Conservation (phyloP, 1,140 invertebrate species). For the Cotesia chilonis region DNA sequence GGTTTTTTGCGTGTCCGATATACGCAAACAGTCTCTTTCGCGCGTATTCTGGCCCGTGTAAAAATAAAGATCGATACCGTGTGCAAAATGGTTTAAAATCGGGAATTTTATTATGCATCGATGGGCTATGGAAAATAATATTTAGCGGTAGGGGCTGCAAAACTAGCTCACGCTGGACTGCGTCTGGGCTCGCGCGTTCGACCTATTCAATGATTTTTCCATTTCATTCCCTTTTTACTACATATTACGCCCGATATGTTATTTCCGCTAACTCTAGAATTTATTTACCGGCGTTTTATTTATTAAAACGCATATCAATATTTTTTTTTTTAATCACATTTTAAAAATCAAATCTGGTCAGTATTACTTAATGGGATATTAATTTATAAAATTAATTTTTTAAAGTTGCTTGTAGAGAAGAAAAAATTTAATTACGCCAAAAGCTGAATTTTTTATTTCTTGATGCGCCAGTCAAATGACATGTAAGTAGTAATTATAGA, state of each 20-base stretch:
- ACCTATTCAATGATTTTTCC: constrained; percentile 11
- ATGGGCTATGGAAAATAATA: background rate
- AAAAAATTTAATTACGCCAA: no score
- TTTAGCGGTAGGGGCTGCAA: background rate
- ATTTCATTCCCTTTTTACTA: constrained; percentile 8
- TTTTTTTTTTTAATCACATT: no score
- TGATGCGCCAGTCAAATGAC: no score
- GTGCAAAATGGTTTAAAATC: constrained; percentile 63
- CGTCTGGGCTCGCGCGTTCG: background rate
- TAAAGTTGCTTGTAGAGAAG: no score
- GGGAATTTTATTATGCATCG: constrained; percentile 29
- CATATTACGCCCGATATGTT: background rate
- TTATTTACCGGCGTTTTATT: no score
- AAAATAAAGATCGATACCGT: constrained; percentile 62
- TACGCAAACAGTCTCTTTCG: background rate
- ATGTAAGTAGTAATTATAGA: no score
- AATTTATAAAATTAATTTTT: no score
- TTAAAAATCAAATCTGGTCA: no score
- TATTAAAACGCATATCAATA: constrained; percentile 4
- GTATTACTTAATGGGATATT: no score
- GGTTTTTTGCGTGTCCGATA: background rate
- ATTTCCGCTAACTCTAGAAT: constrained; percentile 3
- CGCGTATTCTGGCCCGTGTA: background rate
- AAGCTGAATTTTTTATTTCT: no score
- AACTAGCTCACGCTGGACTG: background rate